These are phyloP conservation scores for Cheilosia impressa DNA, from an alignment of 2,888 invertebrate species.

Conservation along the genomic window DNA sequence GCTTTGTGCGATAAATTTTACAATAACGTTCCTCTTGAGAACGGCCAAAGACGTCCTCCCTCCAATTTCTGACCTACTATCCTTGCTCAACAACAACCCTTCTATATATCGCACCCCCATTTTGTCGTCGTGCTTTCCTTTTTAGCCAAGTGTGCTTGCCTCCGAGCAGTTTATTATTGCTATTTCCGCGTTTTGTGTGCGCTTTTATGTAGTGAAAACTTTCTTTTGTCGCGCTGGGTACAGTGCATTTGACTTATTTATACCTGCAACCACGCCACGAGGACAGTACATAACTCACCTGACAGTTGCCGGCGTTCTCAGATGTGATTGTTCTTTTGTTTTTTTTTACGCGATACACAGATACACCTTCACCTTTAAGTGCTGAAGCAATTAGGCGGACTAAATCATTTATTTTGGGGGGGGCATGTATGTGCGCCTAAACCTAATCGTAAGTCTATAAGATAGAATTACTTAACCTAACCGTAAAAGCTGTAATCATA, in stretches of 20 bases:
- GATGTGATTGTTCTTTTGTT: not conserved
- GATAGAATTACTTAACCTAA: slow-evolving; percentile 38
- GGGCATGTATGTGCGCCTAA: not conserved
- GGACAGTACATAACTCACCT: slow-evolving; percentile 35
- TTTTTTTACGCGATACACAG: not conserved
- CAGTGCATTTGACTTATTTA: slow-evolving; percentile 50
- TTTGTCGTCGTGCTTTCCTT: not conserved
- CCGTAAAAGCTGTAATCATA: slow-evolving; percentile 28
- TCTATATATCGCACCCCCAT: not conserved
- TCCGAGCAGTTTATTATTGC: slow-evolving; percentile 21
- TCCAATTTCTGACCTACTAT: slow-evolving; percentile 17
- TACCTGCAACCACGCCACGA: slow-evolving; percentile 4
- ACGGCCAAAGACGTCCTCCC: slow-evolving; percentile 23
- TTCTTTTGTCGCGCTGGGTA: slow-evolving; percentile 2
- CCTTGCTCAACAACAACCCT: not conserved
- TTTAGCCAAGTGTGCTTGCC: slow-evolving; percentile 11
- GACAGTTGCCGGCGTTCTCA: slow-evolving; percentile 5
- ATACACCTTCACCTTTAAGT: not conserved
- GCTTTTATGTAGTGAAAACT: not conserved
- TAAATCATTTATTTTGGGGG: not conserved
- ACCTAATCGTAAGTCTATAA: slow-evolving; percentile 10
- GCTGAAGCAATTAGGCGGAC: not conserved
- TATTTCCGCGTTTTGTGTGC: slow-evolving; percentile 26
- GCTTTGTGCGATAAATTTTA: slow-evolving; percentile 23
- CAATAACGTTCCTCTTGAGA: slow-evolving; percentile 19